Evolutionary conservation across 2,797 vertebrate species (phyloP).

Genomic region (Sarcophilus harrisii): DNA sequence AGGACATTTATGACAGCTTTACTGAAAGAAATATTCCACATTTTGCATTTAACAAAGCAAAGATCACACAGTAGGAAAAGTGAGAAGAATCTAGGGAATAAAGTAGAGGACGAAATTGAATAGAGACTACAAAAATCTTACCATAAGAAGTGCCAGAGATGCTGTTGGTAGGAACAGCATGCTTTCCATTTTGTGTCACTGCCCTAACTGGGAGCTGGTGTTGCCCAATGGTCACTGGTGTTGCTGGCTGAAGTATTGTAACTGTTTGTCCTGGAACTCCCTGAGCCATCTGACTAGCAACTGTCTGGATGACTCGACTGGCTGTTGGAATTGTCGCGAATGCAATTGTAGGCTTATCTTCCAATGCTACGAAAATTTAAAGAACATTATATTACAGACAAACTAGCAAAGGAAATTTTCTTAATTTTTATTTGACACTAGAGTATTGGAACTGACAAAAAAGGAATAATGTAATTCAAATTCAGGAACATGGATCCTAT

Average conservation of each 20-base stretch:
- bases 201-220: constrained; percentile 94
- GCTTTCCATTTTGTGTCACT: constrained; percentile 96
- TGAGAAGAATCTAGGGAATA: neutral
- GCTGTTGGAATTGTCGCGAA: constrained; percentile 89
- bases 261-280: constrained; percentile 88
- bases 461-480: neutral
- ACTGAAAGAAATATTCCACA: neutral
- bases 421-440: neutral
- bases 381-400: neutral
- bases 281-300: constrained; percentile 89
- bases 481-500: neutral
- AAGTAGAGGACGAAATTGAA: neutral
- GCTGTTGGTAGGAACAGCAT: constrained; percentile 88
- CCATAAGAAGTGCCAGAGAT: constrained; percentile 90
- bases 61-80: neutral
- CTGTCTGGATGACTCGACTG: constrained; percentile 95
- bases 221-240: constrained; percentile 88
- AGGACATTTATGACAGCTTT: neutral
- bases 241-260: constrained; percentile 90
- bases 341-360: constrained; percentile 86
- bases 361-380: constrained; percentile 76
- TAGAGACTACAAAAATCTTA: constrained; percentile 77
- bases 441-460: neutral
- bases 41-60: neutral
- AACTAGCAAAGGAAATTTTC: neutral